Evolutionary conservation across 2,888 invertebrate species (phyloP), one percentile per base, ranked within the genome.

Genomic region (Cephus pygmeus): DNA sequence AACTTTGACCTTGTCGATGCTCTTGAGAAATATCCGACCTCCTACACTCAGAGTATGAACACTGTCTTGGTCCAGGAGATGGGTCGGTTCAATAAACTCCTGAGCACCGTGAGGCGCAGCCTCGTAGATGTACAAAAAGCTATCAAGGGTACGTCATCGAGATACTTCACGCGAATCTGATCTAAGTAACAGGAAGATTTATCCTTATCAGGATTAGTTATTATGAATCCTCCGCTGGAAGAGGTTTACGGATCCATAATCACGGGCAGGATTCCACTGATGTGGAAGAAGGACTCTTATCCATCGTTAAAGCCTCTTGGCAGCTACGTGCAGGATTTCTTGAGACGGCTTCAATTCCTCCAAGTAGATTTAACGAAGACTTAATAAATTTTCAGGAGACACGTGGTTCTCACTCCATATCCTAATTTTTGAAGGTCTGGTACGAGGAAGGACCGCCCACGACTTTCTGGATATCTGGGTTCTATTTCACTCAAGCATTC

Each of bases 401-500:
- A 34, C 34, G 33, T 56, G 35, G 34, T 23, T 56, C 9, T 56
- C 56, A 6, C 1, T 23, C 56, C 9, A 73, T 76, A 79, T 69
- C 75, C 69, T 76, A 68, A 73, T 74, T 83, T 78, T 81, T 87
- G 89, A 86, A 96, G 96, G 93, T 94, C 85, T 98, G 98, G 98
- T 97, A 94, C 90, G 94, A 95, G 71, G 89, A 94, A 76, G 97
- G 97, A 0, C 96, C 97, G 9, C 98, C 98, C 0, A 85, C 93
- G 0, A 94, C 96, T 69, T 98, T 96, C 92, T 98, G 98, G 98
- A 90, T 98, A 69, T 97, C 98, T 1, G 98, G 98, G 0, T 98
- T 98, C 92, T 98, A 95, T 93, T 98, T 98, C 91, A 98, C 98
- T 0, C 98, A 98, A 91, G 98, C 98, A 9, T 98, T 98, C 92